phyloP scores from a whole-genome alignment of 2,888 invertebrate genomes.

The Netelia inedita region DNA sequence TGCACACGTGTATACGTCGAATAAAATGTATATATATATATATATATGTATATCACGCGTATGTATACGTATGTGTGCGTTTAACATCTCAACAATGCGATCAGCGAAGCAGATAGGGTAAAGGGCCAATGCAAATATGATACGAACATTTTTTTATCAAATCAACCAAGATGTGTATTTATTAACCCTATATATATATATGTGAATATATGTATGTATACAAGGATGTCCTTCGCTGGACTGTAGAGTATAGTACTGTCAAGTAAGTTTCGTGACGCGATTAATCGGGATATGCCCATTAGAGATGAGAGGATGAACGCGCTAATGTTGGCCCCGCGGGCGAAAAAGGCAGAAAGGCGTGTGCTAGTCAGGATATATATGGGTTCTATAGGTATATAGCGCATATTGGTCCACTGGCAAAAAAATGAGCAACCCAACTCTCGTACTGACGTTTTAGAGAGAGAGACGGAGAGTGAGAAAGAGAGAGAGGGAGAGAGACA shows the following conservation, averaged over 20 bases:
- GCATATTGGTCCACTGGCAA: background rate
- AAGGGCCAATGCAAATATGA: background rate
- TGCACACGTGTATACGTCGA: background rate
- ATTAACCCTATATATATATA: background rate
- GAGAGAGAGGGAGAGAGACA: constrained; percentile 24
- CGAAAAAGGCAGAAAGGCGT: constrained; percentile 13
- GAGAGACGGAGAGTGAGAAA: constrained; percentile 2
- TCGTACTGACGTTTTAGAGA: constrained; percentile 29
- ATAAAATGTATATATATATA: background rate
- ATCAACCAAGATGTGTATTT: background rate
- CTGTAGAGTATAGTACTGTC: background rate
- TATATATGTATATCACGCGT: constrained; percentile 12
- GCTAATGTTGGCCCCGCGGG: constrained; percentile 41
- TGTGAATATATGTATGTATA: background rate
- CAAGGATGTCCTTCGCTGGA: background rate
- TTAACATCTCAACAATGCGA: background rate
- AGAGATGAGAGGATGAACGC: constrained; percentile 41
- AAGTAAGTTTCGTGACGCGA: constrained; percentile 44
- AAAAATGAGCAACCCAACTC: constrained; percentile 55
- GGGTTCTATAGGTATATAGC: background rate
- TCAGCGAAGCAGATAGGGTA: background rate
- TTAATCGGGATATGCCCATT: constrained; percentile 48
- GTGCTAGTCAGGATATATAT: constrained; percentile 3
- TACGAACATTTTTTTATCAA: background rate
- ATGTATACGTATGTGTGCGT: background rate